phyloP scores from a whole-genome alignment of 2,888 invertebrate genomes.

The Watsonalla binaria region DNA sequence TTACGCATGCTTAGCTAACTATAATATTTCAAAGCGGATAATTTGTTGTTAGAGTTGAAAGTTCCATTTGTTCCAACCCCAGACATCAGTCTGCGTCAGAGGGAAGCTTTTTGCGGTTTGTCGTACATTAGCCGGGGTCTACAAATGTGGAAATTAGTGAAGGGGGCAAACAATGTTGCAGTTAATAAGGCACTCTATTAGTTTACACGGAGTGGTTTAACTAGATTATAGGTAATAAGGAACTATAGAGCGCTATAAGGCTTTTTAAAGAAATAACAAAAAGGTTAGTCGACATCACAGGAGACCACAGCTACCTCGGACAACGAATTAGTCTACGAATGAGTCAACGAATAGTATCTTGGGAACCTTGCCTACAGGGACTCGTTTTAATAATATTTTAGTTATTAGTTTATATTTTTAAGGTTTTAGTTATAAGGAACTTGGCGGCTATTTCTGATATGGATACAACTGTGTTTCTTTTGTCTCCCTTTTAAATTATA shows the following conservation, averaged over 20 bases:
- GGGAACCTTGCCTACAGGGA: no score
- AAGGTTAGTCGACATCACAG: no score
- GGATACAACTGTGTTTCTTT: no score
- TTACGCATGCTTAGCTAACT: slow-evolving; percentile 19
- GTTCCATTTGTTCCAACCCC: slow-evolving; percentile 48
- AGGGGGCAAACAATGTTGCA: slow-evolving; percentile 30
- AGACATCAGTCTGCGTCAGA: slow-evolving; percentile 45
- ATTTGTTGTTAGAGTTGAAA: slow-evolving; percentile 33
- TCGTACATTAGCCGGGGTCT: slow-evolving; percentile 31
- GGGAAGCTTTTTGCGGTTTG: slow-evolving; percentile 47
- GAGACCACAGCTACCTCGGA: no score
- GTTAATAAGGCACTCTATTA: slow-evolving; percentile 42
- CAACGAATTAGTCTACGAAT: no score
- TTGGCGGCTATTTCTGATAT: background rate
- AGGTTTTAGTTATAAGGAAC: background rate
- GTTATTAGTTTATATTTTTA: no score
- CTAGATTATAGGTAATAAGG: no score
- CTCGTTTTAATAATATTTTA: no score
- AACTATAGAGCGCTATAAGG: no score
- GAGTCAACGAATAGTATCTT: no score
- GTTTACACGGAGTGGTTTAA: slow-evolving; percentile 30
- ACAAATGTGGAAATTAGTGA: slow-evolving; percentile 39
- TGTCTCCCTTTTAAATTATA: no score
- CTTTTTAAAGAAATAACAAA: no score
- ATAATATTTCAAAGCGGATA: slow-evolving; percentile 34